Evolutionary conservation across 2,797 vertebrate species (phyloP).

Genomic region (Myioborus melanocephalus): DNA sequence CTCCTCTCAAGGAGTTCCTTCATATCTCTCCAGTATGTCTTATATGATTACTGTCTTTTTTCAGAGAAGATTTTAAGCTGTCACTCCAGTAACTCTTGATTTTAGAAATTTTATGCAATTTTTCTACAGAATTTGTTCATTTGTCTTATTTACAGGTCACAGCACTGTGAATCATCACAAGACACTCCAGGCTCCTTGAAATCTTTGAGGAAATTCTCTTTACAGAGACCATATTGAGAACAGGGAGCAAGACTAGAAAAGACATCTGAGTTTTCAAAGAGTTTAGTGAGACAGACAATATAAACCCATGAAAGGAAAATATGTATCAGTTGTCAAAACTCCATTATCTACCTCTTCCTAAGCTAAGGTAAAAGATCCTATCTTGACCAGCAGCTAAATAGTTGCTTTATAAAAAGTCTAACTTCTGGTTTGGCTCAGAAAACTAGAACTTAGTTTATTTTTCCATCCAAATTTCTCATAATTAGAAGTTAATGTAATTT

Average conservation of each 20-base stretch:
- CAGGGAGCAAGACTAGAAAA: neutral
- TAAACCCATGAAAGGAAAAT: neutral
- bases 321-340: neutral
- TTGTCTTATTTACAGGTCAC: neutral
- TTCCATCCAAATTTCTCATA: neutral
- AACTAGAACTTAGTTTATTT: neutral
- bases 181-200: neutral
- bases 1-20: neutral
- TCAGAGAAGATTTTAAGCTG: neutral
- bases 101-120: neutral
- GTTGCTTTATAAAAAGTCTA: neutral
- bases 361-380: neutral
- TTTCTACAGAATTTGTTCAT: neutral
- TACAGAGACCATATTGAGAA: neutral
- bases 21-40: neutral
- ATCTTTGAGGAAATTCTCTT: neutral
- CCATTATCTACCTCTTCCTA: neutral
- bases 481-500: neutral
- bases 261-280: neutral
- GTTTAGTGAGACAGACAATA: neutral
- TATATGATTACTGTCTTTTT: neutral
- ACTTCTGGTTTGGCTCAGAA: neutral
- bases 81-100: neutral
- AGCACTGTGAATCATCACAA: neutral
- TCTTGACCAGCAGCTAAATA: neutral